Percentiles rank a stretch among this genome's conserved stretches.
Conservation (phyloP, 1,140 invertebrate species). For the Drosophila pruinosa region DNA sequence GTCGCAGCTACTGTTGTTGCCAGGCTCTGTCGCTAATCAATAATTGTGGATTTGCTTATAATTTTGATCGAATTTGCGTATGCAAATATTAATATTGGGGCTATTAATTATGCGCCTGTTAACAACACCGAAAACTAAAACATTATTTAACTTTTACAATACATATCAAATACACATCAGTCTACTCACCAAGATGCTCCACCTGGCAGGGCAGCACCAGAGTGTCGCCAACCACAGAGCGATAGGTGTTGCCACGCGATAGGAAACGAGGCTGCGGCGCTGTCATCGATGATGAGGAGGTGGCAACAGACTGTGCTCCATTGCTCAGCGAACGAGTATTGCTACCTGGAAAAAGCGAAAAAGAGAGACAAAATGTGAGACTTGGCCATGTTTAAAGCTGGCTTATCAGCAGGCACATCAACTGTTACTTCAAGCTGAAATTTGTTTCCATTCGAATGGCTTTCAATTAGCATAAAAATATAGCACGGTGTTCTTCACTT, state of each 20-base stretch:
- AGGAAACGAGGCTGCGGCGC: constrained; percentile 85
- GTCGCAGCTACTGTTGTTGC: neutral
- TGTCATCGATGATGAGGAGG: constrained; percentile 41
- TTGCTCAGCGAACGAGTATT: constrained; percentile 72
- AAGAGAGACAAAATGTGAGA: neutral
- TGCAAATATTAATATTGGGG: constrained; percentile 50
- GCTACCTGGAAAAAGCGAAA: constrained; percentile 52
- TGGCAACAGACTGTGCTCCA: constrained; percentile 48
- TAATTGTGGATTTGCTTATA: constrained; percentile 21
- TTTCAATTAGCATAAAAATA: constrained; percentile 82
- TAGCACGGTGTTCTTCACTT: constrained; percentile 35
- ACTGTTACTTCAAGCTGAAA: constrained; percentile 32
- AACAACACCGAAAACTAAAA: constrained; percentile 14
- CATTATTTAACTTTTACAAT: neutral
- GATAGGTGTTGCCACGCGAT: constrained; percentile 89
- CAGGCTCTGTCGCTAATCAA: constrained; percentile 24
- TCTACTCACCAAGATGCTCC: constrained; percentile 88
- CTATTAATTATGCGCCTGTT: constrained; percentile 62
- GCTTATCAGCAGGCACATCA: constrained; percentile 10
- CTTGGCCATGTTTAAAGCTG: neutral
- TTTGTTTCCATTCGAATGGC: constrained; percentile 69
- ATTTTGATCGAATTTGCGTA: constrained; percentile 61
- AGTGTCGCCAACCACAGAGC: constrained; percentile 89
- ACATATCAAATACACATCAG: neutral
- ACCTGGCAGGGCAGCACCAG: constrained; percentile 90